phyloP scores from a whole-genome alignment of 2,888 invertebrate species.

The Octodonta nipae region DNA sequence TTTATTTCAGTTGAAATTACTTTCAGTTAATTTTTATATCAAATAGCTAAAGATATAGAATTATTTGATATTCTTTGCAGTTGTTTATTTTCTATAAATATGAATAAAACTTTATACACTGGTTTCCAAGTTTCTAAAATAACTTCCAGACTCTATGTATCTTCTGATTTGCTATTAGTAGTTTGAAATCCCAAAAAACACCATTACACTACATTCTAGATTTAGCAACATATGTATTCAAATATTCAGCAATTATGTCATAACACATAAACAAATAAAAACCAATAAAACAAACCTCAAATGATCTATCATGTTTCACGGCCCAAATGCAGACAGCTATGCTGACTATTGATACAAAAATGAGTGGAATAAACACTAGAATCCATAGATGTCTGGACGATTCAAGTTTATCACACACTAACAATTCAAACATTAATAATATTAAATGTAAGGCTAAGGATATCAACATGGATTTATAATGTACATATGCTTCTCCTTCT shows the following conservation, averaged over 20 bases:
- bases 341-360: conserved; percentile 91
- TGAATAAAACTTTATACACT: too few species aligned
- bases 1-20: too few species aligned
- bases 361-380: conserved; percentile 85
- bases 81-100: too few species aligned
- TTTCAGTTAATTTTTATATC: too few species aligned
- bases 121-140: too few species aligned
- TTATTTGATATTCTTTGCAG: too few species aligned
- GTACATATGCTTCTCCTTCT: conserved; percentile 91
- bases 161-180: too few species aligned
- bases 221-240: too few species aligned
- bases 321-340: conserved; percentile 98
- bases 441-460: conserved; percentile 88
- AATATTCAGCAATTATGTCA: conserved; percentile 2
- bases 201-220: too few species aligned
- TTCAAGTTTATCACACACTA: conserved; percentile 90
- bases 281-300: conserved; percentile 70
- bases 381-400: conserved; percentile 78
- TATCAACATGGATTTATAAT: conserved; percentile 96
- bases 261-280: conserved; percentile 2
- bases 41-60: too few species aligned
- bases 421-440: conserved; percentile 86
- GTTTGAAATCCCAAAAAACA: too few species aligned
- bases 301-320: conserved; percentile 92
- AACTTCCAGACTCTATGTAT: too few species aligned